Base-by-base conservation (phyloP, 53 echinoderm and acorn worm species). In the Arbacia lixula region DNA sequence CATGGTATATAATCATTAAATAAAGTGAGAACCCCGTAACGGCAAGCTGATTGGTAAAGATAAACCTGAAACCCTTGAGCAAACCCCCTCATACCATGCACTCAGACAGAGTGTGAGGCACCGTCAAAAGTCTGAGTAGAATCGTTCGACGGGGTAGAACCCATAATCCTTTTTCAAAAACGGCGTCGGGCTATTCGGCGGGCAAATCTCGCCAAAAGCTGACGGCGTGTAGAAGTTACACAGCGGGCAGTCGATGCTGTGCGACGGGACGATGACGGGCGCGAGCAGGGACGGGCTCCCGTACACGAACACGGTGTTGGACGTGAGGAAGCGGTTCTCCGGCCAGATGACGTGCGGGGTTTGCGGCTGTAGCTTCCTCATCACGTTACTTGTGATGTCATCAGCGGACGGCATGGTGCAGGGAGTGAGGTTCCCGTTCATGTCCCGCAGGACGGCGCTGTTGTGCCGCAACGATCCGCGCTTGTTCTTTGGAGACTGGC, bases 331-430 rank as follows among this genome's bases (percentile, higher is more conserved):
- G 22, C 84, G 87, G 60, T 95, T 95, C 30, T 92, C 89, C 0
- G 92, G 95, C 95, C 95, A 95, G 17, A 95, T 85, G 14, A 95
- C 95, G 50, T 95, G 95, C 40, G 95, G 95, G 10, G 86, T 71
- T 3, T 83, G 83, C 20, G 94, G 94, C 39, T 93, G 91, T 11
- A 88, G 52, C 58, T 89, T 89, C 54, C 30, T 85, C 51, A 89
- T 53, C 14, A 89, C 73, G 26, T 54, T 66, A 40, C 32, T 83
- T 14, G 88, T 63, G 6, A 88, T 88, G 64, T 83, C 62, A 19
- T 87, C 67, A 52, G 64, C 78, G 34, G 50, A 39, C 1, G 50
- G 30, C 4, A n/a, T 22, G 40, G 55, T 9, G 0, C 41, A 43
- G 42, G 62, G 62, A 16, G 82, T 30, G 25, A 81, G 36, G 19